phyloP scores from a whole-genome alignment of 2,888 invertebrate genomes.

The Chrysolina americana region DNA sequence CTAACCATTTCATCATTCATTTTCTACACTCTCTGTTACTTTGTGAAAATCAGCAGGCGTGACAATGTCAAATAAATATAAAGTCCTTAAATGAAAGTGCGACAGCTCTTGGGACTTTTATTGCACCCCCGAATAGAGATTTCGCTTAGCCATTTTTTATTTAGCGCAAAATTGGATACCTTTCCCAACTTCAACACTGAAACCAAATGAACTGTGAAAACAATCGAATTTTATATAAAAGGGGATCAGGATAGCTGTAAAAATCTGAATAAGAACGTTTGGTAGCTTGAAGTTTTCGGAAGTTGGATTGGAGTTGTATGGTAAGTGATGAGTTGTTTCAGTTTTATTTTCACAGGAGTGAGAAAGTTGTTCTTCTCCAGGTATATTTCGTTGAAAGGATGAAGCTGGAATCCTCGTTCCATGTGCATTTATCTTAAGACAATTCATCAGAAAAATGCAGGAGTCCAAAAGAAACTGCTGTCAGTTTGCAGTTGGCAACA shows the following conservation, averaged over 20 bases:
- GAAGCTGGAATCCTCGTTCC: no score
- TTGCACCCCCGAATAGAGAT: constrained; percentile 39
- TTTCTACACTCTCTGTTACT: not conserved
- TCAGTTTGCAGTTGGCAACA: no score
- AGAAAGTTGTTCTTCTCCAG: not conserved
- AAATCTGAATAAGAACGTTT: constrained; percentile 33
- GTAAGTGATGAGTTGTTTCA: not conserved
- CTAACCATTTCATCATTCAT: not conserved
- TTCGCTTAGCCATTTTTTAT: constrained; percentile 43
- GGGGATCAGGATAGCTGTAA: constrained; percentile 37
- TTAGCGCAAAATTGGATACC: constrained; percentile 31
- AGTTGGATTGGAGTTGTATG: constrained; percentile 17
- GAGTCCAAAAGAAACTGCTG: no score
- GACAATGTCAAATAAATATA: constrained; percentile 44
- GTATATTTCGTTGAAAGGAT: no score
- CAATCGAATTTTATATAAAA: constrained; percentile 45
- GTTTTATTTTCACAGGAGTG: not conserved
- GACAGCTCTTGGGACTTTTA: constrained; percentile 43
- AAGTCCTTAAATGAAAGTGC: constrained; percentile 42
- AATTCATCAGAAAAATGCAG: no score
- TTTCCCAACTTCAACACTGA: constrained; percentile 34
- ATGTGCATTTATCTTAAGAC: no score
- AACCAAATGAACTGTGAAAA: constrained; percentile 45
- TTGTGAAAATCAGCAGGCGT: constrained; percentile 32
- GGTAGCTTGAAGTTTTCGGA: not conserved